Evolutionary conservation across 2,113 vertebrate genomes (phyloP).

Genomic region (Sinocyclocheilus anshuiensis): DNA sequence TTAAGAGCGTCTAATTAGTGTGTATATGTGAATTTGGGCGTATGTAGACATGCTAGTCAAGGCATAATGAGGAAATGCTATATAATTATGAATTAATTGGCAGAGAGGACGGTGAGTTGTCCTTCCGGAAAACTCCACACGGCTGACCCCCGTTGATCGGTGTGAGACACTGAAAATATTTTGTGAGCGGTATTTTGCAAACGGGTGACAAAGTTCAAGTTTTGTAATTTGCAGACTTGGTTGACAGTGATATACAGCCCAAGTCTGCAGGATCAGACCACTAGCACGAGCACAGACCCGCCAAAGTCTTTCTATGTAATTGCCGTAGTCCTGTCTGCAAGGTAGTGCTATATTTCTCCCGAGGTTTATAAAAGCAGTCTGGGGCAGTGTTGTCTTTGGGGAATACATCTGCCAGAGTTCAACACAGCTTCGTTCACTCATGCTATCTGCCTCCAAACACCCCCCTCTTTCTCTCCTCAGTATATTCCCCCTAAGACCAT

Average conservation of each 20-base stretch:
- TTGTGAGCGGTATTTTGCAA: neutral
- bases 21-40: conserved; percentile 25
- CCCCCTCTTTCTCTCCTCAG: conserved; percentile 24
- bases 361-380: conserved; percentile 57
- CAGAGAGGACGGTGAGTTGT: neutral
- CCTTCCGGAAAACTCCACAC: neutral
- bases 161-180: neutral
- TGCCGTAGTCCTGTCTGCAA: conserved; percentile 49
- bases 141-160: neutral
- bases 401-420: conserved; percentile 54
- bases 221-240: neutral
- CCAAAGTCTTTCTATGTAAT: conserved; percentile 47
- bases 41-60: conserved; percentile 4
- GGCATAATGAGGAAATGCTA: conserved; percentile 6
- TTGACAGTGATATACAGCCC: conserved; percentile 1
- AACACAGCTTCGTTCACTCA: conserved; percentile 46
- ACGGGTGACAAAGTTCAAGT: neutral
- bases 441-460: conserved; percentile 42
- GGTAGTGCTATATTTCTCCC: conserved; percentile 49
- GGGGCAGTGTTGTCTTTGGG: conserved; percentile 42
- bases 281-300: neutral
- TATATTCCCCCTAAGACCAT: conserved; percentile 43
- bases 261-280: conserved; percentile 17
- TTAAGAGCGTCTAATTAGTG: conserved; percentile 31
- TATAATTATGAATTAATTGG: conserved; percentile 26